Evolutionary conservation across 1,140 invertebrate species (phyloP).

Genomic region (Heliconius hewitsoni): DNA sequence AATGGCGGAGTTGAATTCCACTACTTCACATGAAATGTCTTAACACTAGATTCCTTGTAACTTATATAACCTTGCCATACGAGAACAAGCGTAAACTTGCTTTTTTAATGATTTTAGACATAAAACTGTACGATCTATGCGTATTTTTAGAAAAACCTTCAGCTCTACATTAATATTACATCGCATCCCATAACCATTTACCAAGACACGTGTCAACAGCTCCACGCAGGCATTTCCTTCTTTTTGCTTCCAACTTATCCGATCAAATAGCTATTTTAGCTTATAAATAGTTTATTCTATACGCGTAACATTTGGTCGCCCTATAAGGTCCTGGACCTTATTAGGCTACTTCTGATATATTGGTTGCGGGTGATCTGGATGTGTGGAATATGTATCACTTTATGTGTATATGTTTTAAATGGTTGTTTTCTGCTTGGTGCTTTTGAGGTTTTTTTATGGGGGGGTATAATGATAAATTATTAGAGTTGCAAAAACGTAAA

Average conservation of each 20-base stretch:
- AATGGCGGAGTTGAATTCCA: too few relatives aligned
- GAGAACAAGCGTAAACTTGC: too few relatives aligned
- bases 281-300: slow-evolving; percentile 42
- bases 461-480: too few relatives aligned
- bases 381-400: slow-evolving; percentile 66
- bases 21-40: too few relatives aligned
- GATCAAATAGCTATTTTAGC: slow-evolving; percentile 1
- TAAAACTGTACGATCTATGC: neutral
- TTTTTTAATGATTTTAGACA: neutral
- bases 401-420: slow-evolving; percentile 40
- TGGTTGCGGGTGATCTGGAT: slow-evolving; percentile 65
- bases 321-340: slow-evolving; percentile 54
- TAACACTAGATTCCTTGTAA: too few relatives aligned
- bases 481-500: too few relatives aligned
- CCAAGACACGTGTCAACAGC: slow-evolving; percentile 28
- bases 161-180: neutral
- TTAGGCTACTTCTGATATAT: slow-evolving; percentile 69
- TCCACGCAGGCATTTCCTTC: slow-evolving; percentile 28
- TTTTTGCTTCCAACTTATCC: slow-evolving; percentile 39
- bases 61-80: too few relatives aligned
- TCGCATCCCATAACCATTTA: neutral
- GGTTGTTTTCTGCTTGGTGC: slow-evolving; percentile 44
- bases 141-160: neutral
- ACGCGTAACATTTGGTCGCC: slow-evolving; percentile 57
- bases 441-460: neutral